phyloP scores from a whole-genome alignment of 2,797 vertebrate species.

The Ceyx erithaca region DNA sequence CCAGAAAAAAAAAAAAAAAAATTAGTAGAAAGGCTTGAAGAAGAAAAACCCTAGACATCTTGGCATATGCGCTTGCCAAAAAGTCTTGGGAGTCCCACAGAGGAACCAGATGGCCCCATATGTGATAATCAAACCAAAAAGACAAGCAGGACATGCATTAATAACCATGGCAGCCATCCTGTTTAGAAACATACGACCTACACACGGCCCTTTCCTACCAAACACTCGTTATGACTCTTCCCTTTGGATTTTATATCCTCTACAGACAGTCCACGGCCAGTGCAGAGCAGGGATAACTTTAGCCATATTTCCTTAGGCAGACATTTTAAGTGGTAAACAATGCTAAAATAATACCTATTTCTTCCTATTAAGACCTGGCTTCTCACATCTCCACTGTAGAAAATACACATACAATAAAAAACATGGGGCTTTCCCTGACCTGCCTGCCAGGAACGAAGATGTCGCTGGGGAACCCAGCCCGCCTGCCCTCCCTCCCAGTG shows the following conservation, averaged over 20 bases:
- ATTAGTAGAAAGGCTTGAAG: neutral
- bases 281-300: rapidly evolving
- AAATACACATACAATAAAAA: rapidly evolving
- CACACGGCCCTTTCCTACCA: neutral
- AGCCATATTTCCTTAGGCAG: neutral
- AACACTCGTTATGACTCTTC: neutral
- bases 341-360: neutral
- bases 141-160: neutral
- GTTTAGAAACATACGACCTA: neutral
- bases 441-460: rapidly evolving
- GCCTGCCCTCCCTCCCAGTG: neutral
- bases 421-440: neutral
- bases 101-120: conserved; percentile 63
- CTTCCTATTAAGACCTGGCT: neutral
- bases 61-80: neutral
- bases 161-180: neutral
- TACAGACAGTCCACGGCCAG: neutral
- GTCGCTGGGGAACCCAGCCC: too few species aligned
- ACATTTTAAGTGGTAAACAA: neutral
- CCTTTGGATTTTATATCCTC: neutral
- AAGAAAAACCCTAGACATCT: conserved; percentile 25
- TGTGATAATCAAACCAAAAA: neutral
- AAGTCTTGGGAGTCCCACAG: conserved; percentile 50
- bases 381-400: neutral
- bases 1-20: neutral